These are phyloP conservation scores for Cryptops parisi DNA, from an alignment of 2,888 invertebrate genomes.

Conservation along the genomic window DNA sequence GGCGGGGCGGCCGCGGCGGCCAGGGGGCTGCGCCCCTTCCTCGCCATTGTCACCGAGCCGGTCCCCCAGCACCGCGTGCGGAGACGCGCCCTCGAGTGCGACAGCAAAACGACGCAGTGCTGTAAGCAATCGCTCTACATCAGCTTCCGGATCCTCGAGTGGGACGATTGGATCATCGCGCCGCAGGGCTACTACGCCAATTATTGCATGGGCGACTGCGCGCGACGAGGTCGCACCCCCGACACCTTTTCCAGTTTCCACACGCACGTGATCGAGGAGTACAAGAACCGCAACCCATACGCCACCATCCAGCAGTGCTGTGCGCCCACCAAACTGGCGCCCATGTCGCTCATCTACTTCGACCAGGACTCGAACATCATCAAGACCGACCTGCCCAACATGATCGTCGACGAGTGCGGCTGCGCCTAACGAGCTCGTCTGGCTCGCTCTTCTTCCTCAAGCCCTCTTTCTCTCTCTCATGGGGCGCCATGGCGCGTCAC, in stretches of 20 bases:
- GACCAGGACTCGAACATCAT: slow-evolving; percentile 79
- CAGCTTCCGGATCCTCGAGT: slow-evolving; percentile 75
- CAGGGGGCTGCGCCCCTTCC: slow-evolving; percentile 53
- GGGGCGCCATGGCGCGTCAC: too few relatives aligned
- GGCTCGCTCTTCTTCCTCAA: too few relatives aligned
- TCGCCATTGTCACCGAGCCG: slow-evolving; percentile 63
- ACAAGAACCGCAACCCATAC: slow-evolving; percentile 42
- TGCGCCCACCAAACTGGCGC: slow-evolving; percentile 78
- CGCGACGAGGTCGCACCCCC: slow-evolving; percentile 56
- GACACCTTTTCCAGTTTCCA: slow-evolving; percentile 75
- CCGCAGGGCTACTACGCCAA: slow-evolving; percentile 76
- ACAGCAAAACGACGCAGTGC: slow-evolving; percentile 55
- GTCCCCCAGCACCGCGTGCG: slow-evolving; percentile 48
- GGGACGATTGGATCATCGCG: slow-evolving; percentile 51
- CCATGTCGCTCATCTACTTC: slow-evolving; percentile 84
- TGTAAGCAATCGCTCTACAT: slow-evolving; percentile 83
- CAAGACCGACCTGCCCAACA: slow-evolving; percentile 84
- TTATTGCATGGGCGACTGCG: slow-evolving; percentile 81
- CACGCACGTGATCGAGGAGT: slow-evolving; percentile 81
- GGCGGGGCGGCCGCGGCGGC: slow-evolving; percentile 13
- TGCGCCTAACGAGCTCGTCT: too few relatives aligned
- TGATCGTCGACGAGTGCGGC: slow-evolving; percentile 92
- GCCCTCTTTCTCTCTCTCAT: too few relatives aligned
- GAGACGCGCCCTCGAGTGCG: slow-evolving; percentile 69
- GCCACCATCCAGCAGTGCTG: slow-evolving; percentile 76